These are phyloP conservation scores for Cylloceria caligata DNA, from an alignment of 2,888 invertebrate genomes.

Conservation along the genomic window DNA sequence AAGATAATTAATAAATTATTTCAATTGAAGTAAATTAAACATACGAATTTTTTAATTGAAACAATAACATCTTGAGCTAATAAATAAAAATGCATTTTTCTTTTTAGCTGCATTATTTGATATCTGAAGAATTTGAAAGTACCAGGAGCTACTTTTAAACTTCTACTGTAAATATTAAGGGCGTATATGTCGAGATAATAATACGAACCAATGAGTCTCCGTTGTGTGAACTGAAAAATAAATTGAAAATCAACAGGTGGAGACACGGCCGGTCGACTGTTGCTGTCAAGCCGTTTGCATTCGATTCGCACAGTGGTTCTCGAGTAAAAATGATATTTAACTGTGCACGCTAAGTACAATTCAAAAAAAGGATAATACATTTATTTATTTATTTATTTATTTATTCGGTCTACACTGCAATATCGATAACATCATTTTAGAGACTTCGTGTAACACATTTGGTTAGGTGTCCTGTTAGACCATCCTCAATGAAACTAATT, in stretches of 20 bases:
- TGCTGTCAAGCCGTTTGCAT: slow-evolving; percentile 43
- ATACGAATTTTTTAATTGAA: too few relatives aligned
- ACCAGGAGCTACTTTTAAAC: background rate
- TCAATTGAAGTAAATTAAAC: background rate
- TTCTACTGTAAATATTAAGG: background rate
- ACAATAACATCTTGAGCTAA: too few relatives aligned
- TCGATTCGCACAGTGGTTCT: background rate
- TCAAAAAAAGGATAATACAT: background rate
- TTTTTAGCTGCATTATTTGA: background rate
- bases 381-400: too few relatives aligned
- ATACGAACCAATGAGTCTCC: slow-evolving; percentile 14
- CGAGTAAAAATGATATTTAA: background rate
- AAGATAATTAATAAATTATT: background rate
- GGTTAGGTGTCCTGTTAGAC: background rate
- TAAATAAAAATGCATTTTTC: background rate
- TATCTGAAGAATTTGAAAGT: background rate
- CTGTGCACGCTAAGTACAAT: background rate
- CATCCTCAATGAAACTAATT: background rate
- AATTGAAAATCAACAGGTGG: slow-evolving; percentile 67
- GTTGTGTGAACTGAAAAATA: slow-evolving; percentile 53
- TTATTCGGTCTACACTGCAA: background rate
- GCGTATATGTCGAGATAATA: background rate
- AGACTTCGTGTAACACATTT: background rate
- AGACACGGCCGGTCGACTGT: slow-evolving; percentile 51
- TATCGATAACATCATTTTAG: background rate